phyloP scores from a whole-genome alignment of 1,140 invertebrate species.

The Bombyx mori region ASM3026992v2 NC_085130.1:11469001-11469500 shows the following conservation, averaged over 20 bases:
- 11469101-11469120: constrained; percentile 50
- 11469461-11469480: constrained; percentile 49
- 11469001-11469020: constrained; percentile 44
- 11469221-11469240: constrained; percentile 52
- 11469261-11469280: constrained; percentile 53
- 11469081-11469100: constrained; percentile 40
- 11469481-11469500: constrained; percentile 45
- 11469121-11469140: constrained; percentile 49
- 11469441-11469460: constrained; percentile 51
- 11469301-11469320: constrained; percentile 29
- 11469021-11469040: constrained; percentile 45
- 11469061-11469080: constrained; percentile 52
- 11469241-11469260: constrained; percentile 49
- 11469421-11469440: constrained; percentile 40
- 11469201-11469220: constrained; percentile 15
- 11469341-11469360: constrained; percentile 34
- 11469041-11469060: constrained; percentile 58
- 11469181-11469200: constrained; percentile 11
- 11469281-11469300: constrained; percentile 44
- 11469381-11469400: constrained; percentile 23
- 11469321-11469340: constrained; percentile 21
- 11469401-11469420: constrained; percentile 41
- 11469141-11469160: constrained; percentile 15
- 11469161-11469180: background rate
- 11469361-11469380: constrained; percentile 14